Percentiles rank a stretch among this genome's conserved stretches.
phyloP scores from a whole-genome alignment of 1,140 invertebrate genomes.

The Drosophila equinoxialis region DNA sequence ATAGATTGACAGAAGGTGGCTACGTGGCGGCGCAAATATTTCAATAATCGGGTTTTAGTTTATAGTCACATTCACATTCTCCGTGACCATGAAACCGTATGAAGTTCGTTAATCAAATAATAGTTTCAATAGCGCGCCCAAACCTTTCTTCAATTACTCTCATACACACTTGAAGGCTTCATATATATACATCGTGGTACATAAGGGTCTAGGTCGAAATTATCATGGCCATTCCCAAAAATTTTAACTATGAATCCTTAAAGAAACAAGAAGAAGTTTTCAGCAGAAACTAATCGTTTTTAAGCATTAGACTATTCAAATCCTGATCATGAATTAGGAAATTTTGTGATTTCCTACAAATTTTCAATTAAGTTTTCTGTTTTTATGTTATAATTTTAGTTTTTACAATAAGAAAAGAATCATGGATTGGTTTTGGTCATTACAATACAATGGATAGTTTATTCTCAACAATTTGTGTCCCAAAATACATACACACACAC shows the following conservation, averaged over 20 bases:
- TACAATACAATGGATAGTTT: not conserved
- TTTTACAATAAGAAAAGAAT: not conserved
- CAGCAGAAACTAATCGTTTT: no score
- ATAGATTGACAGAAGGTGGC: slow-evolving; percentile 6
- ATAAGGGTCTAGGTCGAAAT: no score
- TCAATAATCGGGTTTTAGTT: slow-evolving; percentile 5
- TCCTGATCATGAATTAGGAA: no score
- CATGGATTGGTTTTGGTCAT: not conserved
- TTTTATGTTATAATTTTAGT: not conserved
- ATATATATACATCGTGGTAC: no score
- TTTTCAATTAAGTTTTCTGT: not conserved
- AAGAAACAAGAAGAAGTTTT: no score
- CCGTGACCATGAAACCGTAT: not conserved
- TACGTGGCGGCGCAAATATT: not conserved
- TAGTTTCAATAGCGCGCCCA: not conserved
- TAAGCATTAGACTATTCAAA: no score
- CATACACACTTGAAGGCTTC: no score
- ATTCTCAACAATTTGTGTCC: not conserved
- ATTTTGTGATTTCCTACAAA: no score
- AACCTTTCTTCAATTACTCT: no score
- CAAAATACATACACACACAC: not conserved
- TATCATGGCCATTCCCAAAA: no score
- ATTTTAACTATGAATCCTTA: no score
- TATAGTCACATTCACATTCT: not conserved
- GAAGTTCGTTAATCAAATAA: slow-evolving; percentile 2